phyloP scores from a whole-genome alignment of 2,797 vertebrate species.

The Sorex maritimensis region DNA sequence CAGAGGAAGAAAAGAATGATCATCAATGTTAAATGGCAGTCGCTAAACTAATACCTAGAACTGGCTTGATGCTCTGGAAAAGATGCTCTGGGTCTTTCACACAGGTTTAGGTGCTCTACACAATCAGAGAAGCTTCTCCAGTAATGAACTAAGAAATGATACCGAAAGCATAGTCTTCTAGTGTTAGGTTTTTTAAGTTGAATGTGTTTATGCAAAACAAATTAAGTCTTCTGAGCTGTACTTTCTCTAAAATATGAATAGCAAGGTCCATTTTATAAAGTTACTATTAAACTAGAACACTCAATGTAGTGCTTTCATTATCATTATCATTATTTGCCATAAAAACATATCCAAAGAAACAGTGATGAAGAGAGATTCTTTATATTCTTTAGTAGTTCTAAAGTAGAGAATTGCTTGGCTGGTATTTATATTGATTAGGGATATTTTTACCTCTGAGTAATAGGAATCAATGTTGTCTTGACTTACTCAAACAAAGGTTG shows the following conservation, averaged over 20 bases:
- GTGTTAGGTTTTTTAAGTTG: neutral
- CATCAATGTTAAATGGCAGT: no score
- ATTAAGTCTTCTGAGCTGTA: neutral
- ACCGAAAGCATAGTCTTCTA: no score
- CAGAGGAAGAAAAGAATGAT: no score
- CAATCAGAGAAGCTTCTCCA: no score
- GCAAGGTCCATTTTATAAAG: neutral
- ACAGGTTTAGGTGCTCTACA: no score
- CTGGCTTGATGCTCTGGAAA: no score
- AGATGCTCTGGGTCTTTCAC: no score
- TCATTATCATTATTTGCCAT: neutral
- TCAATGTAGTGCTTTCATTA: neutral
- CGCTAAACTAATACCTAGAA: no score
- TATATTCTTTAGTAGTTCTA: constrained; percentile 1
- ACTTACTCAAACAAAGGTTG: neutral
- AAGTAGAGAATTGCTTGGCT: neutral
- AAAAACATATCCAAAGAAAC: neutral
- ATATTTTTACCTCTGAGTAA: neutral
- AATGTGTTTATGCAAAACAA: neutral
- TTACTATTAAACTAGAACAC: constrained; percentile 14
- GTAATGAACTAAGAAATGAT: no score
- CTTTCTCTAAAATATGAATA: neutral
- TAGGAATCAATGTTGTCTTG: neutral
- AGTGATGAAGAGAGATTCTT: neutral
- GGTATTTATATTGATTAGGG: neutral